Evolutionary conservation across 2,113 vertebrate genomes (phyloP).

Genomic region (Pollimyrus isidori): DNA sequence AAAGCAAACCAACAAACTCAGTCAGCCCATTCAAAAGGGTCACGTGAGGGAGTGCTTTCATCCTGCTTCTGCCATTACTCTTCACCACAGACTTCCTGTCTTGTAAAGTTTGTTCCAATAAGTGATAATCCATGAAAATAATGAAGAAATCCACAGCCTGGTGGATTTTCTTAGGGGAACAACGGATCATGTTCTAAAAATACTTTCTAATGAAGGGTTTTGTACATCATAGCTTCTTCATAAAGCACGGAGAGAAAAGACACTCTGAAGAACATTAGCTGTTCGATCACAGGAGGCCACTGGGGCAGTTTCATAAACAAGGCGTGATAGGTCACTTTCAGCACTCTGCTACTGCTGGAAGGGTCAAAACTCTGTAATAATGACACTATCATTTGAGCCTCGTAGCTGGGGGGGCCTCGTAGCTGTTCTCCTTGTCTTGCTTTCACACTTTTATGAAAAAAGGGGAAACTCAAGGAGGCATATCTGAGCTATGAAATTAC

Average conservation of each 20-base stretch:
- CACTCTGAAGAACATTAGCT: neutral
- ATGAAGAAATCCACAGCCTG: neutral
- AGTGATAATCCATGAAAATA: neutral
- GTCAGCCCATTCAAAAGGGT: neutral
- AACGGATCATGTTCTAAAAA: neutral
- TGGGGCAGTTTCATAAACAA: neutral
- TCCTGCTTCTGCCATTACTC: neutral
- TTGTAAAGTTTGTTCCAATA: neutral
- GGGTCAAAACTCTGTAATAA: neutral
- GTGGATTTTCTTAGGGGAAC: neutral
- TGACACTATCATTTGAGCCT: neutral
- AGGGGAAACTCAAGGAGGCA: neutral
- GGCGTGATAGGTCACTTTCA: neutral
- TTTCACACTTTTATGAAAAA: neutral
- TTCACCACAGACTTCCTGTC: neutral
- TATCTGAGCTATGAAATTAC: neutral
- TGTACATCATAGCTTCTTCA: constrained; percentile 6
- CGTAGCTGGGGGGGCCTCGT: neutral
- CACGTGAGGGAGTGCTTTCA: neutral
- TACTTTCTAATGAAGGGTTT: constrained; percentile 1
- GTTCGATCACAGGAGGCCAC: neutral
- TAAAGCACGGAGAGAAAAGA: neutral
- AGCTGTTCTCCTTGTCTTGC: neutral
- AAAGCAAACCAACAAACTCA: neutral
- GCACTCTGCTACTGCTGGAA: neutral